These are phyloP conservation scores for Nothobranchius kuhntae DNA, from an alignment of 2,113 vertebrate species.

Conservation along the genomic window DNA sequence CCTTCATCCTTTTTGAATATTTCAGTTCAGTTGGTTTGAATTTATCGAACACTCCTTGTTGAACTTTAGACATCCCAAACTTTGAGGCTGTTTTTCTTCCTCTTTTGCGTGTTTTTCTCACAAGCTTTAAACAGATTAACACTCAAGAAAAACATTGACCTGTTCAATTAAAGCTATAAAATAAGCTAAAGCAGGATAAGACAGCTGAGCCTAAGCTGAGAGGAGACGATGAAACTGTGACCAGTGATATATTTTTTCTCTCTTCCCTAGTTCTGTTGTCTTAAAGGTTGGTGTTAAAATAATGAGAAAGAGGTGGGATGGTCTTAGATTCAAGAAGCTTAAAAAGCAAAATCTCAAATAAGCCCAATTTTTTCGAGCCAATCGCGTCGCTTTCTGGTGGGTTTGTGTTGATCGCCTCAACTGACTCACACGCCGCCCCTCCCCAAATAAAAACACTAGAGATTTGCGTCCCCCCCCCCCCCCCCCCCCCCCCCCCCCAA, in stretches of 20 bases:
- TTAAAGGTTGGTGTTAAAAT: conserved; percentile 81
- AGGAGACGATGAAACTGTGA: conserved; percentile 73
- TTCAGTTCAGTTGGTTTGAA: conserved; percentile 42
- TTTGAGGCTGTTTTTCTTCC: conserved; percentile 30
- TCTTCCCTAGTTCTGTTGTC: conserved; percentile 73
- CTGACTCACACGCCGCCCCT: conserved; percentile 78
- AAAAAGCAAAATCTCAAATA: conserved; percentile 83
- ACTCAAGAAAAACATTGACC: conserved; percentile 44
- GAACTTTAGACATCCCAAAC: conserved; percentile 40
- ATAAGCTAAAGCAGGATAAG: conserved; percentile 67
- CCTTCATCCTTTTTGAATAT: conserved; percentile 40
- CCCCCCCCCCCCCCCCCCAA: conserved; percentile 61
- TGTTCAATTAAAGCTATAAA: conserved; percentile 54
- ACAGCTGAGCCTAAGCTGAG: conserved; percentile 66
- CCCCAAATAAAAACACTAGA: conserved; percentile 82
- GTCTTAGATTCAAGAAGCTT: conserved; percentile 86
- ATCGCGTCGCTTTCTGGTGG: conserved; percentile 70
- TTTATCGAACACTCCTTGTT: conserved; percentile 15
- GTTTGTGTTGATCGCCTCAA: conserved; percentile 82
- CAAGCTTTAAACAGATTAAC: conserved; percentile 38
- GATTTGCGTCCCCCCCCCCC: conserved; percentile 78
- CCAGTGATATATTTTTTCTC: conserved; percentile 57
- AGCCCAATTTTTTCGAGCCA: conserved; percentile 81
- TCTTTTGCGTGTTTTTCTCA: conserved; percentile 24
- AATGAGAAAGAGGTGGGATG: conserved; percentile 83